Percentiles rank a stretch among this genome's conserved stretches.
Evolutionary conservation across 2,888 invertebrate species (phyloP).

Genomic region (Pseudococcus viburni): DNA sequence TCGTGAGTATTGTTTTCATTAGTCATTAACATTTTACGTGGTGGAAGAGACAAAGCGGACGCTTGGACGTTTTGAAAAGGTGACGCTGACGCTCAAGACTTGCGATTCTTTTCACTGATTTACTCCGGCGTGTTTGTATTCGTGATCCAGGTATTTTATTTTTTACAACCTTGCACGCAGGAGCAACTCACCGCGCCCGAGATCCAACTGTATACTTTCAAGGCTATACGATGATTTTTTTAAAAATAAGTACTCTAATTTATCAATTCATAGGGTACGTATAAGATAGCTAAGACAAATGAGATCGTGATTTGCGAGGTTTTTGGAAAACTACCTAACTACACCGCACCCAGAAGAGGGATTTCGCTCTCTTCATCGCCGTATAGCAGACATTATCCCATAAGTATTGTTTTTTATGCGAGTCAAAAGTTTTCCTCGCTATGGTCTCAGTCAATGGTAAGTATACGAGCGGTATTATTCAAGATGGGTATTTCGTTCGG

Average conservation of each 20-base stretch:
- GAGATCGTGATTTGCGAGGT: slow-evolving; percentile 15
- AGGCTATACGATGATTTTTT: not conserved
- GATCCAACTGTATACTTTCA: not conserved
- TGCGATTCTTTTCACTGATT: slow-evolving; percentile 1
- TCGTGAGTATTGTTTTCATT: slow-evolving; percentile 18
- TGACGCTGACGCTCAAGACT: not conserved
- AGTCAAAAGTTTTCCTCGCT: not conserved
- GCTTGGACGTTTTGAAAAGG: slow-evolving; percentile 16
- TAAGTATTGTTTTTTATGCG: not conserved
- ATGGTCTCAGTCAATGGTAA: not conserved
- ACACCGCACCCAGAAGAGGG: too few relatives aligned
- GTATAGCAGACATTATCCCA: not conserved
- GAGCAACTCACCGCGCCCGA: not conserved
- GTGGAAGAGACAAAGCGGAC: not conserved
- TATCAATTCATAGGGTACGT: not conserved
- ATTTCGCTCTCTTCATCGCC: too few relatives aligned
- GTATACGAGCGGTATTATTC: not conserved
- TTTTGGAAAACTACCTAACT: not conserved
- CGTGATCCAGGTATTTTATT: not conserved
- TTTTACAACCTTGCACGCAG: slow-evolving; percentile 1
- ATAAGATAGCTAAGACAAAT: not conserved
- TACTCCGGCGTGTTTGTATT: not conserved
- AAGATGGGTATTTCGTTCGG: not conserved
- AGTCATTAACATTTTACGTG: not conserved
- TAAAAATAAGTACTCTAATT: not conserved